Base-by-base conservation (phyloP, 2,888 invertebrate genomes). In the Latheticus oryzae region DNA sequence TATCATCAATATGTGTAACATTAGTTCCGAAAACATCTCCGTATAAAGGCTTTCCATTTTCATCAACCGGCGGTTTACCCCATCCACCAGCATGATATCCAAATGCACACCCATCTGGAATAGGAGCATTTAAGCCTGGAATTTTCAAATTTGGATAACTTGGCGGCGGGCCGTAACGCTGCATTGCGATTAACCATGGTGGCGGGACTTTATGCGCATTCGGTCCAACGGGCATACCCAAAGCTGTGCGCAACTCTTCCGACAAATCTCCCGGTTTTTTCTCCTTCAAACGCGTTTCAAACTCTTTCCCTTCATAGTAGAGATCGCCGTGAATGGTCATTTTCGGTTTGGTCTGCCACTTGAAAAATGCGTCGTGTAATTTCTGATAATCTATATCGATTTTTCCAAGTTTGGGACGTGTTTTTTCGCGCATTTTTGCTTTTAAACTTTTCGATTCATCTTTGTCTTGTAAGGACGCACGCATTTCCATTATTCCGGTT, bases 311-410 rank as follows among this genome's bases (percentile, higher is more conserved):
- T 79, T 99, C 98, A 77, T 98, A 99, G 78, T 99, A 99, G 4
- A 99, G 82, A 80, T 99, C 99, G 3, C 99, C 99, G 77, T 99
- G 97, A 68, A 97, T 96, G 0, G 97, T 97, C 95, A 99, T 96
- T 63, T 93, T 89, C 0, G 99, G 99, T 78, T 99, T 99, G 0
- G 97, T 97, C 78, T 99, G 99, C 95, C 97, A 99, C 85, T 93
- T 93, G 83, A 99, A 99, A 81, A 99, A 99, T 0, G 99, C 99
- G 74, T 99, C 99, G 71, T 99, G 99, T 13, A 99, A 80, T 75
- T 99, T 99, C 79, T 99, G 98, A 77, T 99, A 99, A 80, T 99
- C 99, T 65, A 99, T 99, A 77, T 99, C 99, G 69, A 99, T 99
- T 83, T 98, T 98, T 19, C 99, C 99, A 73, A 99, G 87, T 79